phyloP scores from a whole-genome alignment of 2,888 invertebrate species.

The Pseudococcus jackbeardsleyi region DNA sequence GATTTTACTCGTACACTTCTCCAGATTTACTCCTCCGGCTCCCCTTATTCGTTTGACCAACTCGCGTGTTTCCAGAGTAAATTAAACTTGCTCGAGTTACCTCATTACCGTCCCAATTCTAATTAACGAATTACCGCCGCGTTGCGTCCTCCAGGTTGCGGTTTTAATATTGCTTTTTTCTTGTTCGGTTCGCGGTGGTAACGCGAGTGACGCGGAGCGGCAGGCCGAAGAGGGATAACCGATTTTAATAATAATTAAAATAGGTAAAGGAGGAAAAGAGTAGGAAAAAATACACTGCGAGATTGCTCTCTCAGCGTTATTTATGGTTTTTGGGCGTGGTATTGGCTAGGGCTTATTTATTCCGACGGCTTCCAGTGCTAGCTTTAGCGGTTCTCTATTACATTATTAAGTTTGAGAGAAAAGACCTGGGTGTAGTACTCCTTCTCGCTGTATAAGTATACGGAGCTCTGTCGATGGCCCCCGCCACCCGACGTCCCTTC shows the following conservation, averaged over 20 bases:
- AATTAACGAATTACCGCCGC: constrained; percentile 55
- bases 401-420: constrained; percentile 55
- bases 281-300: constrained; percentile 48
- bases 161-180: constrained; percentile 31
- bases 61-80: constrained; percentile 2
- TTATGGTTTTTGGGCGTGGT: constrained; percentile 65
- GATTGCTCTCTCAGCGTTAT: constrained; percentile 62
- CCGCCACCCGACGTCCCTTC: no score
- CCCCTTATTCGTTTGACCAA: not conserved
- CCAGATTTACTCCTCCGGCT: not conserved
- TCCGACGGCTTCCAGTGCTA: constrained; percentile 65
- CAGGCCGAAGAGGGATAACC: not conserved
- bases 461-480: no score
- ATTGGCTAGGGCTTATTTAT: constrained; percentile 62
- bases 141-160: constrained; percentile 26
- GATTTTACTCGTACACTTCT: constrained; percentile 10
- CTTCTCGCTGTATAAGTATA: not conserved
- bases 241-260: constrained; percentile 65
- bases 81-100: constrained; percentile 48
- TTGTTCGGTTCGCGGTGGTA: no score
- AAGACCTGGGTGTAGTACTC: constrained; percentile 54
- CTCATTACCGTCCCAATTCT: constrained; percentile 53
- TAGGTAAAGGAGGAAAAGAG: constrained; percentile 41
- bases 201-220: not conserved
- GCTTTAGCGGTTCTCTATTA: constrained; percentile 62